These are phyloP conservation scores for Oasisia sp. DNA, from an alignment of 2,888 invertebrate genomes.

Conservation along the genomic window DNA sequence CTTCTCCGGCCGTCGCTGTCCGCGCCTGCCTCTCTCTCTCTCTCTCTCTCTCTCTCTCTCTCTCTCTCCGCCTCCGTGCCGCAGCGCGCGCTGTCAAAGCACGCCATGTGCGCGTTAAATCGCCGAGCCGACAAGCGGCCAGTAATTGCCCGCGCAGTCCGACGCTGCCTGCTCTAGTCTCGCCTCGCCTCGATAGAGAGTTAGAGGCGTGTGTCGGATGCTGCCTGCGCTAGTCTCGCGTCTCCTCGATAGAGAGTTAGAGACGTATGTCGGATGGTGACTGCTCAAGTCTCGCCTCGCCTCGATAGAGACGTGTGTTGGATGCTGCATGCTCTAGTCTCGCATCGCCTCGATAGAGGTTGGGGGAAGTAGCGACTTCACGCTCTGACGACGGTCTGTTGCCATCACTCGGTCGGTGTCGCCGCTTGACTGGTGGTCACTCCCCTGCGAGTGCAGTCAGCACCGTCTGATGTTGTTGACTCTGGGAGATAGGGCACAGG, in stretches of 20 bases:
- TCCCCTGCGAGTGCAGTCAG: background rate
- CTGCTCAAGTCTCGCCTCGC: background rate
- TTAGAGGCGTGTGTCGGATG: too few species aligned
- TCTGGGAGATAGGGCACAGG: background rate
- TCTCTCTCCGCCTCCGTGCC: background rate
- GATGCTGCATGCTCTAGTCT: too few species aligned
- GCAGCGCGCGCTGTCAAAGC: background rate
- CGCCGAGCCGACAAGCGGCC: slow-evolving; percentile 1
- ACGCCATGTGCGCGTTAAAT: background rate
- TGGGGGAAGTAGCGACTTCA: background rate
- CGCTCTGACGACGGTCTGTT: background rate
- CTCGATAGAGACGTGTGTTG: too few species aligned
- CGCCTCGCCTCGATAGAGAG: background rate
- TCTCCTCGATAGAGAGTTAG: too few species aligned
- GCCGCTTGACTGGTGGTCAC: background rate
- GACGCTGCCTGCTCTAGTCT: background rate
- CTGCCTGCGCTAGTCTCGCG: too few species aligned
- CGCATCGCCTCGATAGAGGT: background rate
- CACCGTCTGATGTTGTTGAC: background rate
- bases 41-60: background rate
- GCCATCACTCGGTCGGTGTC: background rate
- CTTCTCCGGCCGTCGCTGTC: background rate
- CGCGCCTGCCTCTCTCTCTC: background rate
- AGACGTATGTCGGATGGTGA: too few species aligned
- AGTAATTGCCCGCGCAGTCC: background rate